phyloP scores from a whole-genome alignment of 2,888 invertebrate species.

The Brachypterus glaber region DNA sequence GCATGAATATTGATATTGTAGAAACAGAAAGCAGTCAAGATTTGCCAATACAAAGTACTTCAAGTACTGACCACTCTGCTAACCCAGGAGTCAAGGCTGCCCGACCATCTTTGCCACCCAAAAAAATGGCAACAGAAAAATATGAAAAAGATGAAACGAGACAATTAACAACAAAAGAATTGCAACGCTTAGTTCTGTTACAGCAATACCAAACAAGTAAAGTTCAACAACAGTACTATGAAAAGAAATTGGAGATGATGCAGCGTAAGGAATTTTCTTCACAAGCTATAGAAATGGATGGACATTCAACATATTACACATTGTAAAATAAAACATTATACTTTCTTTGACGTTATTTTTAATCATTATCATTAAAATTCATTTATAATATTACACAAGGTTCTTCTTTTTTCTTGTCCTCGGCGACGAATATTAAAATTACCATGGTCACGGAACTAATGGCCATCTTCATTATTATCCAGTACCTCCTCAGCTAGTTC shows the following conservation, averaged over 20 bases:
- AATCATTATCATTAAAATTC: conserved; percentile 6
- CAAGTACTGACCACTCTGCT: no score
- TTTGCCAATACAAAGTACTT: neutral
- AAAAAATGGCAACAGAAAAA: conserved; percentile 5
- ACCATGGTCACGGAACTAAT: neutral
- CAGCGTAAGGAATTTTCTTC: no score
- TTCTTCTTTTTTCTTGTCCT: conserved; percentile 9
- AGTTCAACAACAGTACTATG: no score
- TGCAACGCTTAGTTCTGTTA: conserved; percentile 8
- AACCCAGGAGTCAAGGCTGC: no score
- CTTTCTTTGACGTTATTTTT: no score
- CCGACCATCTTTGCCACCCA: conserved; percentile 7
- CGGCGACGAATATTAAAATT: conserved; percentile 2
- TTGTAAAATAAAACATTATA: no score
- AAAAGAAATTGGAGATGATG: no score
- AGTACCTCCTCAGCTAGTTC: conserved; percentile 7
- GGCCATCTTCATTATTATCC: conserved; percentile 2
- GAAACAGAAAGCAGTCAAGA: neutral
- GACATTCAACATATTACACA: no score
- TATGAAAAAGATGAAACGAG: conserved; percentile 9
- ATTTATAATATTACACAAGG: conserved; percentile 1
- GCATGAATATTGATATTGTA: conserved; percentile 9
- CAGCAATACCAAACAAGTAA: conserved; percentile 4
- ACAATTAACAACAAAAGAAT: conserved; percentile 5
- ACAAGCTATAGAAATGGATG: no score